These are phyloP conservation scores for Megaceryle maxima DNA, from an alignment of 2,113 vertebrate genomes.

Conservation along the genomic window DNA sequence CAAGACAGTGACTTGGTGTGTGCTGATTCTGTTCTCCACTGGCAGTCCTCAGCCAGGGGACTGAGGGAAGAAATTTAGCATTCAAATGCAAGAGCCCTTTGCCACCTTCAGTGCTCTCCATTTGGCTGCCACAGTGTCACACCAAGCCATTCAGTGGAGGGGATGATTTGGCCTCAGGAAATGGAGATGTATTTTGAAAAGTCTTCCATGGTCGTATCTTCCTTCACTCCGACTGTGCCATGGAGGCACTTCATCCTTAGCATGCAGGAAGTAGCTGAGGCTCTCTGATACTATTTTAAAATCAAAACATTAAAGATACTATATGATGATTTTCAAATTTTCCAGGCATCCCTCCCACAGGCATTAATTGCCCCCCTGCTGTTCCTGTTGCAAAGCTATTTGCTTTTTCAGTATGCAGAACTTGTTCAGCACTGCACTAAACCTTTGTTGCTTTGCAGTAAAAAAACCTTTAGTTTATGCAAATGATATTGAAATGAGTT, in stretches of 20 bases:
- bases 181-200: background rate
- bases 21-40: background rate
- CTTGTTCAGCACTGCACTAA: background rate
- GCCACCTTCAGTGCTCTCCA: background rate
- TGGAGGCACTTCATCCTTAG: background rate
- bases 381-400: slow-evolving; percentile 5
- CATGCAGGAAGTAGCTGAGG: background rate
- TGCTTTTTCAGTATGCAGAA: background rate
- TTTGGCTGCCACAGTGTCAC: background rate
- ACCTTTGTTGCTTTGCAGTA: background rate
- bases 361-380: slow-evolving; percentile 10
- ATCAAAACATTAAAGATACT: slow-evolving; percentile 22
- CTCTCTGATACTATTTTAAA: background rate
- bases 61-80: background rate
- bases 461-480: background rate
- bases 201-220: background rate
- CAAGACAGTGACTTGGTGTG: background rate
- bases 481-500: slow-evolving; percentile 17
- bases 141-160: background rate
- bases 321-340: background rate
- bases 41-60: background rate
- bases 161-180: background rate
- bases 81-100: background rate
- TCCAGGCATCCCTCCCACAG: background rate
- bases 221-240: background rate